These are phyloP conservation scores for Gallirallus australis DNA, from an alignment of 2,797 vertebrate species.

Conservation along the genomic window DNA sequence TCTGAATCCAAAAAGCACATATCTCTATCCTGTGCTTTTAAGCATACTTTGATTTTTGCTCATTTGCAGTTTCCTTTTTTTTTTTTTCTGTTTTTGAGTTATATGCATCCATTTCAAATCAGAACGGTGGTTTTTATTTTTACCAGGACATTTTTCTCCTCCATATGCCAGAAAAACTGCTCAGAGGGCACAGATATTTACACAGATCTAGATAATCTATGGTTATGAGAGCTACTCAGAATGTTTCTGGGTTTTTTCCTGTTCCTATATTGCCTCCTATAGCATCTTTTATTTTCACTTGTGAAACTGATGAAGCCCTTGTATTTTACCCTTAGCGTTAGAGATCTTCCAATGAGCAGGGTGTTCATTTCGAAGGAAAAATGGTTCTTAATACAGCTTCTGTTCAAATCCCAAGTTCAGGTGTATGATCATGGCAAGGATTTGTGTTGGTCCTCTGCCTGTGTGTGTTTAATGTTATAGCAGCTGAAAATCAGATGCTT, in stretches of 20 bases:
- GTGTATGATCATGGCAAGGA: background rate
- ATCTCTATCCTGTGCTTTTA: slow-evolving; percentile 3
- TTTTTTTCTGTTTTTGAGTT: background rate
- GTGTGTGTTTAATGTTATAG: background rate
- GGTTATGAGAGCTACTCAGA: background rate
- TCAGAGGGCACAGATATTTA: background rate
- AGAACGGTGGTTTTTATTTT: background rate
- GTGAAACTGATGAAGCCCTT: background rate
- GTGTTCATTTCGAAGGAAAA: background rate
- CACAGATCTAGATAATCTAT: background rate
- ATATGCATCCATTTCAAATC: background rate
- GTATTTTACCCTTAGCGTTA: background rate
- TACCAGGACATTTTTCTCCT: background rate
- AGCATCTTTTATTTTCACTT: background rate
- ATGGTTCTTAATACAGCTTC: background rate
- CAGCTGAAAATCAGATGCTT: slow-evolving; percentile 10
- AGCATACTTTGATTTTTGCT: background rate
- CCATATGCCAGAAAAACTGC: background rate
- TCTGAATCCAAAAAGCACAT: background rate
- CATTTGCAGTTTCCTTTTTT: background rate
- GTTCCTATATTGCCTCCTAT: background rate
- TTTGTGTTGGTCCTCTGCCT: background rate
- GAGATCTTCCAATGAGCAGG: background rate
- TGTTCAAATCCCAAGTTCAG: background rate
- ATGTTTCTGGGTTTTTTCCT: background rate